Conservation (phyloP, 1,140 invertebrate species). For the Geopemphigus sp. region DNA sequence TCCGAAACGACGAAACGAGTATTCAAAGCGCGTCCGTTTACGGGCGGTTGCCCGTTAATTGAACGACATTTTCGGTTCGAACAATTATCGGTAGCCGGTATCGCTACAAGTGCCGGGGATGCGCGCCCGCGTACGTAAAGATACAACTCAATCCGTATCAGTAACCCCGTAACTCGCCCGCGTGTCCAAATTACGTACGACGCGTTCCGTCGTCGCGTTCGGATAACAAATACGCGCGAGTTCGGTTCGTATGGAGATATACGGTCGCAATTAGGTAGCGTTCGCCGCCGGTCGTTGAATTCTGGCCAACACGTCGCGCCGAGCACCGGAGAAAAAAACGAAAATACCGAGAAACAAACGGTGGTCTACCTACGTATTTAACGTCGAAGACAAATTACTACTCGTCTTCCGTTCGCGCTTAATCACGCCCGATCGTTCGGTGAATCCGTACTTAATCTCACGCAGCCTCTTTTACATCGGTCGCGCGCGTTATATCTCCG, state of each 20-base stretch:
- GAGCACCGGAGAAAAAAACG: not conserved
- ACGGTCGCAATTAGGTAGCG: too few relatives aligned
- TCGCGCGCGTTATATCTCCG: not conserved
- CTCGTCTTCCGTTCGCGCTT: not conserved
- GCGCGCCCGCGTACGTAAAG: not conserved
- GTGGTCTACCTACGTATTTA: not conserved
- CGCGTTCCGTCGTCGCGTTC: not conserved
- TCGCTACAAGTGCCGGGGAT: not conserved
- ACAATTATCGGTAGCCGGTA: not conserved
- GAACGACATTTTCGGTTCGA: not conserved
- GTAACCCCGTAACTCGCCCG: not conserved
- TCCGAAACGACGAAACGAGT: too few relatives aligned
- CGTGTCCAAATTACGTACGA: conserved; percentile 8
- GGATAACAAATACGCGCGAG: not conserved
- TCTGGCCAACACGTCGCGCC: not conserved
- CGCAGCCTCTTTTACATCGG: too few relatives aligned
- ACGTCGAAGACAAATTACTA: not conserved
- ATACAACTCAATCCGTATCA: conserved; percentile 24
- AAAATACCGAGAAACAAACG: not conserved
- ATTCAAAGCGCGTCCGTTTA: too few relatives aligned
- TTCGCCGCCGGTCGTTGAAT: not conserved
- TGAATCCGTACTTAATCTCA: too few relatives aligned
- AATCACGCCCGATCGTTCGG: not conserved
- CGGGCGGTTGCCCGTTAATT: too few relatives aligned
- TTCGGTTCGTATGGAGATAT: not conserved